These are phyloP conservation scores for Lasioglossum figueresi DNA, from an alignment of 2,888 invertebrate species.

Conservation along the genomic window DNA sequence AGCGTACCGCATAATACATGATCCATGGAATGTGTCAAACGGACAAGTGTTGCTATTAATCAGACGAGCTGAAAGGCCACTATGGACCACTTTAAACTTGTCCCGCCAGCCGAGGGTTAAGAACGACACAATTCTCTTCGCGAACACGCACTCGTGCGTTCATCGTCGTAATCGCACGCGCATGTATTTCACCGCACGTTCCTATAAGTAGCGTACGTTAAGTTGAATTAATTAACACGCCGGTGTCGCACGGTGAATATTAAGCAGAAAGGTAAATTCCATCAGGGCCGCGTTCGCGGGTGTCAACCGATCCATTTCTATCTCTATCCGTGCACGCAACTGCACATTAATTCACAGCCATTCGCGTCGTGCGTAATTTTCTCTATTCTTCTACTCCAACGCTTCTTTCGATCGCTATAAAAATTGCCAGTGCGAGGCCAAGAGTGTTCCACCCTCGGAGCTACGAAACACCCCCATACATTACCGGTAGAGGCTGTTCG, in stretches of 20 bases:
- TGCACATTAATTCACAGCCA: background rate
- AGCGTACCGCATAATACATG: background rate
- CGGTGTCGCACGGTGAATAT: conserved; percentile 71
- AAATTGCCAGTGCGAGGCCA: background rate
- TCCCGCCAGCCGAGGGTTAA: conserved; percentile 15
- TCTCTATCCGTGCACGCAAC: background rate
- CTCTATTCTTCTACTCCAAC: background rate
- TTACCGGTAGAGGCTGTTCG: background rate
- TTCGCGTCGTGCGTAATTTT: background rate
- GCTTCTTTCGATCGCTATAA: background rate
- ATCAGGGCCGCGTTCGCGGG: conserved; percentile 51
- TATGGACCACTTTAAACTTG: conserved; percentile 13
- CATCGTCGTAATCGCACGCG: conserved; percentile 40
- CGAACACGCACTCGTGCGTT: conserved; percentile 29
- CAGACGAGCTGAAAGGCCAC: conserved; percentile 21
- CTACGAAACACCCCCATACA: background rate
- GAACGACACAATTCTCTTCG: conserved; percentile 27
- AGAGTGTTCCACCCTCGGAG: background rate
- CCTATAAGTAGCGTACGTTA: conserved; percentile 51
- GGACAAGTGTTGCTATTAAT: conserved; percentile 23
- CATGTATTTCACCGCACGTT: conserved; percentile 31
- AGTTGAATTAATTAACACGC: conserved; percentile 75
- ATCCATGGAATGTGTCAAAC: conserved; percentile 9
- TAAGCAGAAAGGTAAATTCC: conserved; percentile 68
- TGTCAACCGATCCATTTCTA: conserved; percentile 15